A percentile compares a stretch with the other conserved stretches of the same genome.
Conservation (phyloP, 2,888 invertebrate species). For the Cenopis cana region DNA sequence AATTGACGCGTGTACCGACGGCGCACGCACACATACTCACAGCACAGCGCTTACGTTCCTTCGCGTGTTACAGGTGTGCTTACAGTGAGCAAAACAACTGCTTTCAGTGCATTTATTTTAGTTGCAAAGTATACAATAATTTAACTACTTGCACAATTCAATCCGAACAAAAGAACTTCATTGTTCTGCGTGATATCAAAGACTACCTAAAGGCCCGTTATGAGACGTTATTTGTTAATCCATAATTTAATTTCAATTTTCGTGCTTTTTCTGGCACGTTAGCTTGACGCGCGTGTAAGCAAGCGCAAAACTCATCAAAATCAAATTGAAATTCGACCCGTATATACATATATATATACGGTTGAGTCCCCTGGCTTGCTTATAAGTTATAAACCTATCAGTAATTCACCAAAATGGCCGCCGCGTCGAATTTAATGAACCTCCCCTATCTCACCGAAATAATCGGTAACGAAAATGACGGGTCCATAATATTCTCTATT, state of each 20-base stretch:
- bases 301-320: background rate
- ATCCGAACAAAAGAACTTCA: background rate
- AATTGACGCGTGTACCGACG: too few relatives aligned
- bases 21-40: too few relatives aligned
- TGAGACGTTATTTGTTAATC: background rate
- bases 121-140: too few relatives aligned
- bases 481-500: constrained; percentile 44
- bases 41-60: too few relatives aligned
- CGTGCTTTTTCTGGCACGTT: background rate
- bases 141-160: too few relatives aligned
- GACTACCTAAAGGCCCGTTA: background rate
- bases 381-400: constrained; percentile 33
- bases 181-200: background rate
- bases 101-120: too few relatives aligned
- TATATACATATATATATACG: background rate
- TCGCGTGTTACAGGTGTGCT: too few relatives aligned
- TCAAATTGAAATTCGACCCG: background rate
- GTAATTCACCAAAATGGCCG: constrained; percentile 20
- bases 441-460: constrained; percentile 37
- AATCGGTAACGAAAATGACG: constrained; percentile 41
- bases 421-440: constrained; percentile 38
- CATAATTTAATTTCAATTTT: too few relatives aligned
- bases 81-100: too few relatives aligned
- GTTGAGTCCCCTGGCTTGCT: background rate
- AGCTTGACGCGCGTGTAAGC: background rate